These are phyloP conservation scores for Acleris literana DNA, from an alignment of 2,888 invertebrate species.

Conservation along the genomic window DNA sequence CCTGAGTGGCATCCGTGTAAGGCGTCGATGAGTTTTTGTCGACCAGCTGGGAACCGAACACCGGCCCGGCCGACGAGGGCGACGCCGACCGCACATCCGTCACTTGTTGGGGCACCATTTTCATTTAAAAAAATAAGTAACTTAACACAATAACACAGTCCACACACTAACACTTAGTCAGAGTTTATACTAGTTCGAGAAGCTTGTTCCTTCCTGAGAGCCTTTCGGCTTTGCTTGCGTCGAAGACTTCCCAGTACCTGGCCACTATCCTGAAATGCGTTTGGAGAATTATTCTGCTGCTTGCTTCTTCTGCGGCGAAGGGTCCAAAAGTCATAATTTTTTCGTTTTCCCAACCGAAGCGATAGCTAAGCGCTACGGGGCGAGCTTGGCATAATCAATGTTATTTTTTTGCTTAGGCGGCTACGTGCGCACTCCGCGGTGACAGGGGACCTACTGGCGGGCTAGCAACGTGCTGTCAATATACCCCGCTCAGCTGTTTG, in stretches of 20 bases:
- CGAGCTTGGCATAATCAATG: conserved; percentile 75
- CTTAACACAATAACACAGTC: conserved; percentile 66
- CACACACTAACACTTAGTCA: conserved; percentile 71
- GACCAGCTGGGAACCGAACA: conserved; percentile 96
- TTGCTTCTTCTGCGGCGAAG: conserved; percentile 74
- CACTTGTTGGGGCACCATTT: conserved; percentile 91
- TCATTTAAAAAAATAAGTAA: conserved; percentile 56
- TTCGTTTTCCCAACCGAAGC: conserved; percentile 73
- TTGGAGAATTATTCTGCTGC: conserved; percentile 76
- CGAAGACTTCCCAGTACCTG: conserved; percentile 78
- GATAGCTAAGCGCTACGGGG: conserved; percentile 74
- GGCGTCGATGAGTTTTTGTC: conserved; percentile 96
- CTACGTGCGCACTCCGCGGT: conserved; percentile 77
- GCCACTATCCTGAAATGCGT: conserved; percentile 79
- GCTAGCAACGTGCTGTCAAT: conserved; percentile 84
- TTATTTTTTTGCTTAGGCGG: conserved; percentile 52
- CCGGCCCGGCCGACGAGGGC: conserved; percentile 86
- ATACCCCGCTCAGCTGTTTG: conserved; percentile 85
- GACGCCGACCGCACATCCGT: conserved; percentile 83
- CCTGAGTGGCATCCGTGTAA: conserved; percentile 99
- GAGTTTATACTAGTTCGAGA: conserved; percentile 59
- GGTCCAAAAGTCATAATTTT: conserved; percentile 83
- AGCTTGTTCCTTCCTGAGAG: conserved; percentile 68
- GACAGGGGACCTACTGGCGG: conserved; percentile 83
- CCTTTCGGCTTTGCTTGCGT: conserved; percentile 72